These are phyloP conservation scores for Monochamus saltuarius DNA, from an alignment of 1,140 invertebrate genomes.

Conservation along the genomic window DNA sequence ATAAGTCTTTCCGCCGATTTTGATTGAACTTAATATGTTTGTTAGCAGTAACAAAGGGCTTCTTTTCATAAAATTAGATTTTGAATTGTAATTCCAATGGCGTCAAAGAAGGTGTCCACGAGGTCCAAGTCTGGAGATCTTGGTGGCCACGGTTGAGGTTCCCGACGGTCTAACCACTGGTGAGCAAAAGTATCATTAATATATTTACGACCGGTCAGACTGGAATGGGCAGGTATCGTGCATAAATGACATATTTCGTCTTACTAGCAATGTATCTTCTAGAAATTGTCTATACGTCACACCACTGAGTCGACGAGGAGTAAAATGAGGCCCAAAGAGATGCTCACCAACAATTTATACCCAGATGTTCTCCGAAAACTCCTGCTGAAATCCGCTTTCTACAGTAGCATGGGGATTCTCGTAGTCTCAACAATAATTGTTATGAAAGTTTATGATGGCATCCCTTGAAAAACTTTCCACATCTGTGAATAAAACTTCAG, in stretches of 20 bases:
- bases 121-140: too few relatives aligned
- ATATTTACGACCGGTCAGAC: neutral
- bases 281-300: slow-evolving; percentile 7
- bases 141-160: too few relatives aligned
- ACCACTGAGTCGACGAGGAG: neutral
- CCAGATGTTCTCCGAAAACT: neutral
- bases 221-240: neutral
- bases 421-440: neutral
- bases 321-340: slow-evolving; percentile 10
- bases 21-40: too few relatives aligned
- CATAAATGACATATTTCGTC: too few relatives aligned
- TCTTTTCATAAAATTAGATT: too few relatives aligned
- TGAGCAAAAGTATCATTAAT: too few relatives aligned
- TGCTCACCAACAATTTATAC: slow-evolving; percentile 5
- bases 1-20: too few relatives aligned
- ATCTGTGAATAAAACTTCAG: slow-evolving; percentile 6
- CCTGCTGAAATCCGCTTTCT: slow-evolving; percentile 6
- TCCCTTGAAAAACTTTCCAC: neutral
- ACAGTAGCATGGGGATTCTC: slow-evolving; percentile 1
- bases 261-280: neutral
- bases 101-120: too few relatives aligned
- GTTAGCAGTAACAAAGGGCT: too few relatives aligned
- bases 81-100: too few relatives aligned
- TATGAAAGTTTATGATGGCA: too few relatives aligned
- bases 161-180: too few relatives aligned